Evolutionary conservation across 2,888 invertebrate species (phyloP).

Genomic region (Melanostoma mellinum): DNA sequence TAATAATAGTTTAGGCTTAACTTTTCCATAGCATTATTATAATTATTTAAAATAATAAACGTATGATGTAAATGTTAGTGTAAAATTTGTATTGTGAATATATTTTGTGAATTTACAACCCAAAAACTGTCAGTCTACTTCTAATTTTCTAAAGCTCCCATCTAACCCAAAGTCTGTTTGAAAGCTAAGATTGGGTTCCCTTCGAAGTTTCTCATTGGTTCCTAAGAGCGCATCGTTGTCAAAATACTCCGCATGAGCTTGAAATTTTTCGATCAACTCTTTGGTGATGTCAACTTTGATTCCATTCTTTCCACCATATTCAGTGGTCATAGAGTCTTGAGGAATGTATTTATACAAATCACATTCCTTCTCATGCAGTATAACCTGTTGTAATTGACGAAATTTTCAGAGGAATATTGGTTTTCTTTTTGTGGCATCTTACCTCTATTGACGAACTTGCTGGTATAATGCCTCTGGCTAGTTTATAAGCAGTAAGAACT

Average conservation of each 20-base stretch:
- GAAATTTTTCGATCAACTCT: slow-evolving; percentile 74
- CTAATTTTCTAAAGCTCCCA: slow-evolving; percentile 78
- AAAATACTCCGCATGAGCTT: slow-evolving; percentile 75
- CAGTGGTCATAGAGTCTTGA: slow-evolving; percentile 76
- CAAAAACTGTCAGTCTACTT: slow-evolving; percentile 74
- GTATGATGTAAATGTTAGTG: background rate
- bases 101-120: slow-evolving; percentile 27
- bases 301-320: slow-evolving; percentile 75
- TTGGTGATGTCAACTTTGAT: background rate
- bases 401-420: background rate
- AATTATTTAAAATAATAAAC: background rate
- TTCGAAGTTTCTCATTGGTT: slow-evolving; percentile 77
- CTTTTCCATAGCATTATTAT: slow-evolving; percentile 60
- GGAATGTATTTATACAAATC: slow-evolving; percentile 77
- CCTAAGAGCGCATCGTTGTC: slow-evolving; percentile 75
- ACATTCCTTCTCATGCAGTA: slow-evolving; percentile 78
- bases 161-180: slow-evolving; percentile 75
- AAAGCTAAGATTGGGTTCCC: slow-evolving; percentile 74
- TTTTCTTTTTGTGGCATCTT: slow-evolving; percentile 13
- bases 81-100: slow-evolving; percentile 24
- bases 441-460: slow-evolving; percentile 76
- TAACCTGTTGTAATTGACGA: slow-evolving; percentile 72
- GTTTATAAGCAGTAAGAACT: slow-evolving; percentile 75
- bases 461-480: slow-evolving; percentile 77
- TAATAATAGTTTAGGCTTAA: slow-evolving; percentile 19